Evolutionary conservation across 2,113 vertebrate species (phyloP).

Genomic region (Chiloscyllium plagiosum): DNA sequence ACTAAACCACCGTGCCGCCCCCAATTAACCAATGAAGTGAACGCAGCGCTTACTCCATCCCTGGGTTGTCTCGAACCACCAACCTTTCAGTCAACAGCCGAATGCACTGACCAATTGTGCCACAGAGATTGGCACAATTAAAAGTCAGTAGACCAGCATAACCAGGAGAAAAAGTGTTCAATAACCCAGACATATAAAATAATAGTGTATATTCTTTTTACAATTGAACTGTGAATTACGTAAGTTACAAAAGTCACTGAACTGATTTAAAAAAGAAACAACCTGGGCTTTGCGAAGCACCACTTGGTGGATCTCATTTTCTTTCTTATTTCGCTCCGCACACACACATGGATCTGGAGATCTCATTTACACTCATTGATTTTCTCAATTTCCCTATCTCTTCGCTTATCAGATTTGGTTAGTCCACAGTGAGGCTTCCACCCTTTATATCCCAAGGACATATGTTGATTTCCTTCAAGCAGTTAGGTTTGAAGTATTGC

Average conservation of each 20-base stretch:
- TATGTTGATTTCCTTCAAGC: background rate
- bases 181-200: background rate
- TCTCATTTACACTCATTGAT: background rate
- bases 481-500: background rate
- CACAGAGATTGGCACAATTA: no score
- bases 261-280: background rate
- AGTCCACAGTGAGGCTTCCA: background rate
- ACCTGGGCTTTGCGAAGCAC: background rate
- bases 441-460: background rate
- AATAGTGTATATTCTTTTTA: background rate
- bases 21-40: no score
- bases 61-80: no score
- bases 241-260: background rate
- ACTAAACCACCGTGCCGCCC: no score
- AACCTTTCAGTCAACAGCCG: no score
- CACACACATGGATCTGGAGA: no score
- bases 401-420: background rate
- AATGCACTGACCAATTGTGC: no score
- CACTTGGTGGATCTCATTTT: background rate
- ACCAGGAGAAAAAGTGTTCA: background rate
- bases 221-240: background rate
- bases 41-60: no score
- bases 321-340: background rate
- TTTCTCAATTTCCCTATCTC: background rate
- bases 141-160: background rate